phyloP scores from a whole-genome alignment of 2,797 vertebrate genomes.

The Danio tinwini region DNA sequence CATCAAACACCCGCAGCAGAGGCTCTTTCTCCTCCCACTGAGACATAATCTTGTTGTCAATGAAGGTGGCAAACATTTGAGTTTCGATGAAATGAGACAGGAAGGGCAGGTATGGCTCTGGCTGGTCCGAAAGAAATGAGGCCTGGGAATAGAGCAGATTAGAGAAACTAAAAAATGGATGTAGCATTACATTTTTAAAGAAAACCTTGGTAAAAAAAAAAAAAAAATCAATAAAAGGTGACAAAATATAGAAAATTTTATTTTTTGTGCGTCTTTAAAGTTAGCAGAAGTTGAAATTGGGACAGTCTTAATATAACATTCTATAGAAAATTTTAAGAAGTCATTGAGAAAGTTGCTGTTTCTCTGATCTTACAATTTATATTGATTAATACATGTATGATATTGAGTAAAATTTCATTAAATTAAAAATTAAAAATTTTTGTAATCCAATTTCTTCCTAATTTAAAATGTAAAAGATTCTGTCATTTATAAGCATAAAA shows the following conservation, averaged over 20 bases:
- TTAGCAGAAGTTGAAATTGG: no score
- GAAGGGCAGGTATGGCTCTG: constrained; percentile 90
- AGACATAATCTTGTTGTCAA: constrained; percentile 96
- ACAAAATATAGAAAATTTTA: neutral
- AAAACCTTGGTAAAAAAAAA: neutral
- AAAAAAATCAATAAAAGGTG: neutral
- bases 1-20: constrained; percentile 92
- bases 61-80: constrained; percentile 97
- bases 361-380: no score
- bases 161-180: neutral
- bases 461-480: no score
- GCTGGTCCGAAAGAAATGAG: constrained; percentile 95
- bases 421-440: no score
- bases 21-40: constrained; percentile 96
- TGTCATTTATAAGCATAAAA: no score
- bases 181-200: neutral
- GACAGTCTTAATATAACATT: no score
- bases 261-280: neutral
- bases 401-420: no score
- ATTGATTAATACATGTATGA: no score
- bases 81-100: constrained; percentile 98
- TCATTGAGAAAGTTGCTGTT: no score
- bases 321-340: no score
- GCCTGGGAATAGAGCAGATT: constrained; percentile 77
- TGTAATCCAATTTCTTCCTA: no score